A percentile compares a stretch with the other conserved stretches of the same genome.
phyloP scores from a whole-genome alignment of 2,888 invertebrate genomes.

The Scaptomyza cyrtandrae region DNA sequence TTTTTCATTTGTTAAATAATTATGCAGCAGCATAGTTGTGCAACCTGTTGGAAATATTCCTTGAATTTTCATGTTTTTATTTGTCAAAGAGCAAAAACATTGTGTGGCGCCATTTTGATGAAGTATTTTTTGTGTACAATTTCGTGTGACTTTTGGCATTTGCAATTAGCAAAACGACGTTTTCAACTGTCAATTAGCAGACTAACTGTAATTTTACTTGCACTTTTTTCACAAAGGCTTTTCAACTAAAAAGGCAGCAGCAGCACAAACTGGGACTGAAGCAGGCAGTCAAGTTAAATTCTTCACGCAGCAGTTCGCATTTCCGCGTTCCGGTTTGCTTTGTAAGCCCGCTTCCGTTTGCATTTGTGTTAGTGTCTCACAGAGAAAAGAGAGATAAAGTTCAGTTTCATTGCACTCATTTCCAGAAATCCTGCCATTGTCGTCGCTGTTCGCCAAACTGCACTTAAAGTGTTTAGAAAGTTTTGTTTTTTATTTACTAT shows the following conservation, averaged over 20 bases:
- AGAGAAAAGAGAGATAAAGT: constrained; percentile 50
- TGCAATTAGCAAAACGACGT: constrained; percentile 35
- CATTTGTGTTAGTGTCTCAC: constrained; percentile 37
- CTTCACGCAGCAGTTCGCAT: constrained; percentile 57
- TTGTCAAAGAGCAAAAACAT: constrained; percentile 32
- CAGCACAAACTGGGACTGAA: neutral
- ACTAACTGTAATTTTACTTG: constrained; percentile 34
- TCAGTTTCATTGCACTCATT: constrained; percentile 71
- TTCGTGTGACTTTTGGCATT: constrained; percentile 50
- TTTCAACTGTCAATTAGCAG: constrained; percentile 24
- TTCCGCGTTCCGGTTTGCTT: constrained; percentile 70
- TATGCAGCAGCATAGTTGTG: constrained; percentile 35
- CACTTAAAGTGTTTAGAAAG: constrained; percentile 75
- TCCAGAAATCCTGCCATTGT: constrained; percentile 42
- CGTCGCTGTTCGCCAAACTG: constrained; percentile 47
- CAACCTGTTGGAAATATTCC: constrained; percentile 29
- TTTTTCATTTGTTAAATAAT: constrained; percentile 42
- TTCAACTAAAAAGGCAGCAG: neutral
- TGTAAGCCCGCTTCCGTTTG: constrained; percentile 61
- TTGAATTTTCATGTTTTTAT: constrained; percentile 27
- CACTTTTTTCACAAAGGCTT: constrained; percentile 20
- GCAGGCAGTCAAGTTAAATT: constrained; percentile 31
- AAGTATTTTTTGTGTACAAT: constrained; percentile 24
- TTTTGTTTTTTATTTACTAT: constrained; percentile 56
- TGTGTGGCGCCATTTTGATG: constrained; percentile 33